Percentiles rank a stretch among this genome's conserved stretches.
These are phyloP conservation scores for Lytechinus variegatus DNA, from an alignment of 35 echinoderm and acorn worm species.

Conservation along the genomic window DNA sequence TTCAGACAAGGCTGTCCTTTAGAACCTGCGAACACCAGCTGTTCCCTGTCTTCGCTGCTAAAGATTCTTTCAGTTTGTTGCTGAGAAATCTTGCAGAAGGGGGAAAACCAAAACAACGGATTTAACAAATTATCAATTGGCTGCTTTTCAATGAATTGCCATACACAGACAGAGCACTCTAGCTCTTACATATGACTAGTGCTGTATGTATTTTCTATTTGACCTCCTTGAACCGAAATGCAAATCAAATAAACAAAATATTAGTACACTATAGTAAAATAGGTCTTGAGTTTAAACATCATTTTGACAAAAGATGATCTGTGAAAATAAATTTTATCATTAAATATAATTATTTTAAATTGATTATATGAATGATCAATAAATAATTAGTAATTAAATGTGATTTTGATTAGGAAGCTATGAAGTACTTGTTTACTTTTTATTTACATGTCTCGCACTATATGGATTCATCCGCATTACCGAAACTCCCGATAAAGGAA, in stretches of 20 bases:
- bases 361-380: no score
- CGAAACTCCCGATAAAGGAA: not conserved
- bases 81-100: no score
- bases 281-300: not conserved
- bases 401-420: not conserved
- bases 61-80: no score
- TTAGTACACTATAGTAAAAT: not conserved
- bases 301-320: no score
- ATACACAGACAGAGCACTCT: not conserved
- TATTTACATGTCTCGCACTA: not conserved
- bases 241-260: slow-evolving; percentile 41
- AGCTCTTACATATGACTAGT: not conserved
- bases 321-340: no score
- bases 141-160: not conserved
- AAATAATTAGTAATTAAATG: not conserved
- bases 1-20: no score
- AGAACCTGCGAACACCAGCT: no score
- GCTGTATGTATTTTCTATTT: not conserved
- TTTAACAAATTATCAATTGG: not conserved
- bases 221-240: slow-evolving; percentile 13
- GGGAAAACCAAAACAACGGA: not conserved
- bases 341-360: no score
- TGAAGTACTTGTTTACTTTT: not conserved
- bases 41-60: no score
- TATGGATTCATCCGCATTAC: not conserved